phyloP scores from a whole-genome alignment of 2,888 invertebrate species.

The Caenorhabditis doughertyi region DNA sequence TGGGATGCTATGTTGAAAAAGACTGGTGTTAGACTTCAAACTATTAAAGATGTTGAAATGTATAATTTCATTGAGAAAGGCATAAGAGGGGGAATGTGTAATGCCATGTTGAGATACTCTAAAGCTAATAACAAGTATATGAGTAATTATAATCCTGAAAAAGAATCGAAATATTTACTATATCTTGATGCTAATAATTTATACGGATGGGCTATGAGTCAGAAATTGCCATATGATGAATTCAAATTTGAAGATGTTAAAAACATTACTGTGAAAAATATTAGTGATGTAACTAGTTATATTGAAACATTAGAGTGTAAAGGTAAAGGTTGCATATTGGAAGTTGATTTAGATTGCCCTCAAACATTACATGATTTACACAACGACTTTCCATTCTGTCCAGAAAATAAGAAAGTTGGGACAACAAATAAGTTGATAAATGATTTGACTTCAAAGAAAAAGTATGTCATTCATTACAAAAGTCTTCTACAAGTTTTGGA shows the following conservation, averaged over 20 bases:
- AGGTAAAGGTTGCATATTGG: conserved; percentile 82
- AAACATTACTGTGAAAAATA: no score
- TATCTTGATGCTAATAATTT: conserved; percentile 78
- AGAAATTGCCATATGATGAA: conserved; percentile 75
- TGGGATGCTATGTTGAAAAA: no score
- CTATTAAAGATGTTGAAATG: conserved; percentile 2
- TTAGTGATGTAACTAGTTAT: not conserved
- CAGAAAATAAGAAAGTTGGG: no score
- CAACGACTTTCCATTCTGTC: no score
- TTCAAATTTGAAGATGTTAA: conserved; percentile 78
- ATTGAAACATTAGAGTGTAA: not conserved
- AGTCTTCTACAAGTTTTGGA: conserved; percentile 55
- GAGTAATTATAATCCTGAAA: conserved; percentile 60
- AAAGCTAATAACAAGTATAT: conserved; percentile 78
- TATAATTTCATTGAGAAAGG: conserved; percentile 19
- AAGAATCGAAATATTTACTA: conserved; percentile 52
- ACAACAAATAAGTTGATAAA: no score
- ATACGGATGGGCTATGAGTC: conserved; percentile 79
- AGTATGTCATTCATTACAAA: conserved; percentile 71
- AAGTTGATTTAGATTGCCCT: conserved; percentile 84
- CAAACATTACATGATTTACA: not conserved
- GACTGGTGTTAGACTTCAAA: no score
- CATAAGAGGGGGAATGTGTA: conserved; percentile 76
- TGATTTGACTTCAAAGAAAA: no score
- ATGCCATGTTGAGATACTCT: conserved; percentile 74